A percentile compares a stretch with the other conserved stretches of the same genome.
Evolutionary conservation across 2,888 invertebrate genomes (phyloP).

Genomic region (Operophtera brumata): DNA sequence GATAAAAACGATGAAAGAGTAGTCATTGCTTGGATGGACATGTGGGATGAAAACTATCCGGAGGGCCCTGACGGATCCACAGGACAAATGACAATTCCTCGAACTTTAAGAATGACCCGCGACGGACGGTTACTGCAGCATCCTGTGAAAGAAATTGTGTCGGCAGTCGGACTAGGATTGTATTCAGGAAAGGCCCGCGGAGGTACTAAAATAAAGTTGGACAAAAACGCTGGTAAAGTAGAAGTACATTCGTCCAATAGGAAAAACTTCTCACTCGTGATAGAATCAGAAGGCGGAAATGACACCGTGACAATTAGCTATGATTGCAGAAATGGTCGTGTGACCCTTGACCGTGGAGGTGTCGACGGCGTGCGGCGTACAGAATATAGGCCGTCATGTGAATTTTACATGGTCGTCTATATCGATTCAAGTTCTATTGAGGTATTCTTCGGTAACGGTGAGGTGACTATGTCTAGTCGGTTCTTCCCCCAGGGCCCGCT

Average conservation of each 20-base stretch:
- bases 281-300: slow-evolving; percentile 43
- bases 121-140: slow-evolving; percentile 51
- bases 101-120: slow-evolving; percentile 48
- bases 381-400: slow-evolving; percentile 46
- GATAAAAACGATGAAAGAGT: slow-evolving; percentile 51
- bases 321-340: slow-evolving; percentile 35
- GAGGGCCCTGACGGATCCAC: slow-evolving; percentile 62
- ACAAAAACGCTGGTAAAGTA: slow-evolving; percentile 57
- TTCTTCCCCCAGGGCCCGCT: slow-evolving; percentile 49
- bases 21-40: slow-evolving; percentile 66
- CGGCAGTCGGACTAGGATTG: slow-evolving; percentile 35
- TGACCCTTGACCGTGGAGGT: slow-evolving; percentile 61
- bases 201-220: slow-evolving; percentile 31
- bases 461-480: slow-evolving; percentile 59
- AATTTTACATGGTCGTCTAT: slow-evolving; percentile 44
- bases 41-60: slow-evolving; percentile 68
- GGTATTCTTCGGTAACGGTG: slow-evolving; percentile 56
- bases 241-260: slow-evolving; percentile 36
- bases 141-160: slow-evolving; percentile 46
- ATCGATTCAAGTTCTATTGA: slow-evolving; percentile 65
- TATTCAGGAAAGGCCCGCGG: slow-evolving; percentile 37
- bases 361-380: slow-evolving; percentile 56
- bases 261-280: slow-evolving; percentile 42
- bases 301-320: slow-evolving; percentile 49
- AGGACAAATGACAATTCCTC: slow-evolving; percentile 65